Evolutionary conservation across 2,113 vertebrate genomes (phyloP).

Genomic region (Lonchura striata): DNA sequence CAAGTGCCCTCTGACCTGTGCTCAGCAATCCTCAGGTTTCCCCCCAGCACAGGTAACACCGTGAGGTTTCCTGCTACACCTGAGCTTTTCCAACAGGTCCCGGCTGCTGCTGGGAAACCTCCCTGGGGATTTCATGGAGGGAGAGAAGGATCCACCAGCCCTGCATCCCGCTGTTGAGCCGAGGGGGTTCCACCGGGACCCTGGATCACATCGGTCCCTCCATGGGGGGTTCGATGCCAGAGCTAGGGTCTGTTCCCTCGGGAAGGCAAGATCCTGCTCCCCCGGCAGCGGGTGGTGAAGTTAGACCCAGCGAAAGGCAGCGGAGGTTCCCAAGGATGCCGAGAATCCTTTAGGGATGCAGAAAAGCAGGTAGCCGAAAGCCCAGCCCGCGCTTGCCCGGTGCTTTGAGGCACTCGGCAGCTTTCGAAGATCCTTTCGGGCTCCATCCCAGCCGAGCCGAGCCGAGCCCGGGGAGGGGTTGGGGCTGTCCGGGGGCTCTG

Average conservation of each 20-base stretch:
- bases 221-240: fast-evolving
- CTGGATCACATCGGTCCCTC: fast-evolving
- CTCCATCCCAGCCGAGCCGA: not conserved
- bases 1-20: not conserved
- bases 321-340: not conserved
- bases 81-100: not conserved
- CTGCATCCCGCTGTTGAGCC: not conserved
- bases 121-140: not conserved
- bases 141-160: fast-evolving
- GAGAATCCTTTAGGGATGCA: not conserved
- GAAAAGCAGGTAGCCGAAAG: not conserved
- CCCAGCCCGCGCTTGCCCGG: not conserved
- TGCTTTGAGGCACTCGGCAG: not conserved
- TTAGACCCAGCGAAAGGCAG: not conserved
- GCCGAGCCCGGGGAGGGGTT: not conserved
- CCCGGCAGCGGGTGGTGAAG: not conserved
- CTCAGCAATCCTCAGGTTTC: conserved; percentile 1
- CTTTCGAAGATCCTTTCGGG: not conserved
- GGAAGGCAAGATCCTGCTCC: not conserved
- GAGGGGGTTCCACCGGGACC: not conserved
- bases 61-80: not conserved
- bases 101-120: not conserved
- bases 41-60: not conserved
- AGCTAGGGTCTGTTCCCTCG: fast-evolving
- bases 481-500: not conserved